A percentile compares a stretch with the other conserved stretches of the same genome.
Conservation (phyloP, 2,113 vertebrate species). For the Corythornis madagascariensis region DNA sequence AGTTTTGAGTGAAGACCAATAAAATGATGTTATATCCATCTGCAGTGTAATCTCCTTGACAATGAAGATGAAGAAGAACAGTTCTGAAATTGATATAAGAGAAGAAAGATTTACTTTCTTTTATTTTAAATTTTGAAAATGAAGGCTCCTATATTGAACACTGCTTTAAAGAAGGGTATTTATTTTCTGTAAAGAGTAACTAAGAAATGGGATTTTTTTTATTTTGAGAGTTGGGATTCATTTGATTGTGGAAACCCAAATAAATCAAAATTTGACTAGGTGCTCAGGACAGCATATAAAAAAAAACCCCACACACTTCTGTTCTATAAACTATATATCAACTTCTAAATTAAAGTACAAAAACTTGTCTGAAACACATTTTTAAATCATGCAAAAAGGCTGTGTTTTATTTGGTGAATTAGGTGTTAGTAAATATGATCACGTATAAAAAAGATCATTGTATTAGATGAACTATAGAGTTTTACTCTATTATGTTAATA, state of each 20-base stretch:
- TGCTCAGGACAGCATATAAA: neutral
- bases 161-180: fast-evolving
- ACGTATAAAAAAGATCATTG: neutral
- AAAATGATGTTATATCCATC: neutral
- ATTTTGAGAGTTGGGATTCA: neutral
- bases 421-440: neutral
- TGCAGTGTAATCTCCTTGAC: neutral
- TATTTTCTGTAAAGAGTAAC: neutral
- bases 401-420: neutral
- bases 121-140: neutral
- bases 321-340: neutral
- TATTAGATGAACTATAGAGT: neutral
- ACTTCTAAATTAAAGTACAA: neutral
- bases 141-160: neutral
- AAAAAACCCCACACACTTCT: neutral
- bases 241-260: neutral
- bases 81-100: neutral
- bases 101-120: neutral
- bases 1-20: neutral
- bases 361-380: neutral
- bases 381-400: neutral
- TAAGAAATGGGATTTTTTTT: neutral
- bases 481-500: neutral
- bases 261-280: neutral
- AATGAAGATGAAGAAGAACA: neutral